These are phyloP conservation scores for Epicauta chinensis DNA, from an alignment of 1,140 invertebrate species.

Conservation along the genomic window DNA sequence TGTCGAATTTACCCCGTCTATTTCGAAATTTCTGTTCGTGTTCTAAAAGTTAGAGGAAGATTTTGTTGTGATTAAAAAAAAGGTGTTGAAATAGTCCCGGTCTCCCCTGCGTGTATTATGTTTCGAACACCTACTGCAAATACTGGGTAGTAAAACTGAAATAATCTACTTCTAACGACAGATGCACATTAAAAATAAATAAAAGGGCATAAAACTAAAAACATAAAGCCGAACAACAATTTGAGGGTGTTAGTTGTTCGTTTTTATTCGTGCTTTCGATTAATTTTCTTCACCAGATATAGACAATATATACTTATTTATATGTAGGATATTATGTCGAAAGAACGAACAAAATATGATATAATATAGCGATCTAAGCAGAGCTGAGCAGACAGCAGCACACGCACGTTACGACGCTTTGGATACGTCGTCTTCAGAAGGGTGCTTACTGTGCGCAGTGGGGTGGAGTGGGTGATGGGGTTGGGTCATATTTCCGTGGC, in stretches of 20 bases:
- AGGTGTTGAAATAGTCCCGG: too few relatives aligned
- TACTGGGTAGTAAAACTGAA: background rate
- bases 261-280: background rate
- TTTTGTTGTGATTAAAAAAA: too few relatives aligned
- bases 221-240: slow-evolving; percentile 6
- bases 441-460: slow-evolving; percentile 72
- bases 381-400: slow-evolving; percentile 35
- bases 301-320: too few relatives aligned
- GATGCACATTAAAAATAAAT: slow-evolving; percentile 2
- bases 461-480: slow-evolving; percentile 72
- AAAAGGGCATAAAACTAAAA: background rate
- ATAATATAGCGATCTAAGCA: slow-evolving; percentile 3
- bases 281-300: too few relatives aligned
- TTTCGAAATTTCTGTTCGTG: too few relatives aligned
- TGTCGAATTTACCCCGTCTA: too few relatives aligned
- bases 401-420: slow-evolving; percentile 33
- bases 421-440: slow-evolving; percentile 32
- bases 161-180: slow-evolving; percentile 4
- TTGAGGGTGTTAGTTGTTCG: slow-evolving; percentile 3
- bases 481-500: slow-evolving; percentile 92
- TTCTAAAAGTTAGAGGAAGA: too few relatives aligned
- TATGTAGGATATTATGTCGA: background rate
- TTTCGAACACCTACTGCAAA: slow-evolving; percentile 22
- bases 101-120: slow-evolving; percentile 26
- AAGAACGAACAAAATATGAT: slow-evolving; percentile 1